A percentile compares a stretch with the other conserved stretches of the same genome.
Evolutionary conservation across 2,797 vertebrate genomes (phyloP).

Genomic region (Morus bassanus): DNA sequence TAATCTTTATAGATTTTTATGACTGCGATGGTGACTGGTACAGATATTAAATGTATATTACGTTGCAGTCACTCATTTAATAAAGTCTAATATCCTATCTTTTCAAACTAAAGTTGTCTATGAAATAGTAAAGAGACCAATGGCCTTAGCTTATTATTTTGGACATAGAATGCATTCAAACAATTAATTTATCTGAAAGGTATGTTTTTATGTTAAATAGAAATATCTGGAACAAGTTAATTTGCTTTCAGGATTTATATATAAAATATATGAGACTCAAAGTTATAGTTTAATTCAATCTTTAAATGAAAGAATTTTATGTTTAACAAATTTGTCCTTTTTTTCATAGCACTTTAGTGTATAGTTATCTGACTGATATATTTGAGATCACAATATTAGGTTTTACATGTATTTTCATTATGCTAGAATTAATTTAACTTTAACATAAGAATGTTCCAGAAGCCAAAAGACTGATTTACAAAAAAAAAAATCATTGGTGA

Average conservation of each 20-base stretch:
- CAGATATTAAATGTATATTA: background rate
- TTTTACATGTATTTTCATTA: background rate
- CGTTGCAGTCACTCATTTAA: background rate
- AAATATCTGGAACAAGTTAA: background rate
- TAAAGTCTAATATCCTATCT: background rate
- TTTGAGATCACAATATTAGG: background rate
- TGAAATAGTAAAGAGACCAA: background rate
- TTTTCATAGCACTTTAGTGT: background rate
- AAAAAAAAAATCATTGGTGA: accelerated
- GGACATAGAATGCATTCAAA: background rate
- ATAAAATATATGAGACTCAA: background rate
- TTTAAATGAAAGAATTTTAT: background rate
- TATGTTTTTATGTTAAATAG: background rate
- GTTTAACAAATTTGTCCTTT: background rate
- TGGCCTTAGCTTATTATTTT: background rate
- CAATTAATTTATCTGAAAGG: background rate
- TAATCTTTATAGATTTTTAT: background rate
- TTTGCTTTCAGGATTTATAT: background rate
- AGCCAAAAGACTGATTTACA: background rate
- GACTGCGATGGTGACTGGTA: background rate
- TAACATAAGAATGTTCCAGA: background rate
- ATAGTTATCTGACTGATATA: background rate
- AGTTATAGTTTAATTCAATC: background rate
- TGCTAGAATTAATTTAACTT: background rate
- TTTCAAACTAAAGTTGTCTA: background rate